Percentiles rank a stretch among this genome's conserved stretches.
phyloP scores from a whole-genome alignment of 2,888 invertebrate species.

The Ceraclea dissimilis region DNA sequence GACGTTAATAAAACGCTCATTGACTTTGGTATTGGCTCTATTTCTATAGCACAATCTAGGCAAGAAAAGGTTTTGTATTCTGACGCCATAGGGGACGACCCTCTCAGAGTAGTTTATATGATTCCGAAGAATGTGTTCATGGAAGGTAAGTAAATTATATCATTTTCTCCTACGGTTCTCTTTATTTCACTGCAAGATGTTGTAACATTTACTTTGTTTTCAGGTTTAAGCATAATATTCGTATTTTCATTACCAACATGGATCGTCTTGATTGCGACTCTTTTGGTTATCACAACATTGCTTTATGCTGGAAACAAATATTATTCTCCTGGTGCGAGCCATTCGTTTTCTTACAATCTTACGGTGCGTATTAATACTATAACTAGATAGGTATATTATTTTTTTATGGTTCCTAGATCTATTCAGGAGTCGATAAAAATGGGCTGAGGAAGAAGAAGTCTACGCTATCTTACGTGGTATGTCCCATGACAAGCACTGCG shows the following conservation, averaged over 20 bases:
- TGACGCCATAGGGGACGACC: constrained; percentile 14
- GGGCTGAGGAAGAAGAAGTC: too few relatives aligned
- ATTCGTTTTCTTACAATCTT: not conserved
- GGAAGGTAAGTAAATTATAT: constrained; percentile 7
- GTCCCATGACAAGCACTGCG: too few relatives aligned
- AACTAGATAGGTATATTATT: too few relatives aligned
- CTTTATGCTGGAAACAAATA: constrained; percentile 1
- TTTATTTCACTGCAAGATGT: not conserved
- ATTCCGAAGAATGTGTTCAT: constrained; percentile 8
- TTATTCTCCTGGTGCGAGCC: not conserved
- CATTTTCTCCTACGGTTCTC: not conserved
- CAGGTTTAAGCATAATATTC: constrained; percentile 7
- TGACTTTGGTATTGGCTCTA: constrained; percentile 22
- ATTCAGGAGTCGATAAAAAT: too few relatives aligned
- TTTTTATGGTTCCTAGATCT: too few relatives aligned
- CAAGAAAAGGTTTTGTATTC: constrained; percentile 12
- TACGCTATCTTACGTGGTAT: too few relatives aligned
- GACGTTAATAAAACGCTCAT: constrained; percentile 13
- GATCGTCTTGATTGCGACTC: not conserved
- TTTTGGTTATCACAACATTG: not conserved
- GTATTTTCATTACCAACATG: constrained; percentile 10
- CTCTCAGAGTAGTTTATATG: constrained; percentile 18
- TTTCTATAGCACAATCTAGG: constrained; percentile 17
- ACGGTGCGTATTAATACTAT: too few relatives aligned
- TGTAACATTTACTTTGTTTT: not conserved